Evolutionary conservation across 2,888 invertebrate genomes (phyloP), one percentile per base, ranked within the genome.

Genomic region (Callyntrura sp.): DNA sequence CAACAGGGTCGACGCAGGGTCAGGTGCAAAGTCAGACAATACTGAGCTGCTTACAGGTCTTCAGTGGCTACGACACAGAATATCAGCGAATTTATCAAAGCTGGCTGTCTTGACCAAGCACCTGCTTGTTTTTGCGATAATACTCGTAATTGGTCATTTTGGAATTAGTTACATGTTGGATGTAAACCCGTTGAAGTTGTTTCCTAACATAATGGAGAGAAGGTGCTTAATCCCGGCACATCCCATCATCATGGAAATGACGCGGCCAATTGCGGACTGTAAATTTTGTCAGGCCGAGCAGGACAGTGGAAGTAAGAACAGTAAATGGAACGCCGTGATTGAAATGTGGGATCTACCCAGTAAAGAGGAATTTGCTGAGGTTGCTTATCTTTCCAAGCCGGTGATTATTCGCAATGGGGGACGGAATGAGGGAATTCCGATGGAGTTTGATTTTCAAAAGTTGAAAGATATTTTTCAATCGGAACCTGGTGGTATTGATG

Each of bases 201-300:
- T 92, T 51, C 91, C 90, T n/a, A 55, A 55, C 8, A 48, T 91
- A 17, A 88, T 85, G 73, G 91, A 91, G 43, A 85, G 73, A 62
- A 79, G 97, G 94, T 98, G 98, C 95, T 95, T 98, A 92, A 94
- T 98, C 94, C 96, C 97, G 92, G 97, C 97, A 94, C 98, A 98
- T 95, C 97, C 97, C 94, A 95, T 98, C 90, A 95, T 98, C 92
- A 97, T 97, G 97, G 98, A 98, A 95, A 97, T 97, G 83, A 97
- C 97, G 25, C 95, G 98, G 92, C 98, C 98, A 35, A 95, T 97
- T 84, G 97, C 97, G 25, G 96, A 97, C 95, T 98, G 98, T 94
- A 95, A 95, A 93, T 97, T 97, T 94, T 98, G 98, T 95, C 95
- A 95, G 12, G 60, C 12, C 0, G 28, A 57, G 12, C 9, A 70